Conservation (phyloP, 1,140 invertebrate genomes). For the Procambarus virginalis region DNA sequence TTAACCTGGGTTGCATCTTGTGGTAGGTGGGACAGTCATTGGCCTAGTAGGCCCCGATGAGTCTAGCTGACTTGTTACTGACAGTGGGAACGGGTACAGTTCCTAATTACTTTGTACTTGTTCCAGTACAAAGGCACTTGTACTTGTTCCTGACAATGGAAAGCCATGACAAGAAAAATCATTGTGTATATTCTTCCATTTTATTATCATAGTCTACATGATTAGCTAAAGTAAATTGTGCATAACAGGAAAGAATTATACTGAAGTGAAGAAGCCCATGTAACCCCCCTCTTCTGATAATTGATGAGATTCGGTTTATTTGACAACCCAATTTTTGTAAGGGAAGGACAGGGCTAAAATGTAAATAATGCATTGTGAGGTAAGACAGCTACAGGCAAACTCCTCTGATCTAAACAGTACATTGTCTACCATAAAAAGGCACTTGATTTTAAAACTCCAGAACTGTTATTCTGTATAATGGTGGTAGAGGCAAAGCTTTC, state of each 20-base stretch:
- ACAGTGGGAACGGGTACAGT: too few relatives aligned
- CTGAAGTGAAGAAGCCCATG: conserved; percentile 61
- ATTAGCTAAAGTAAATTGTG: conserved; percentile 68
- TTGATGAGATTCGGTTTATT: conserved; percentile 44
- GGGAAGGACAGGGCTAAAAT: background rate
- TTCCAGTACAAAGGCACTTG: too few relatives aligned
- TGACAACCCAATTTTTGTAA: conserved; percentile 3
- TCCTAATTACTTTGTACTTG: too few relatives aligned
- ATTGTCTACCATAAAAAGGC: conserved; percentile 57
- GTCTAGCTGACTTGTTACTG: too few relatives aligned
- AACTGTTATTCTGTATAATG: conserved; percentile 34
- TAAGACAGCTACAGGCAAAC: conserved; percentile 61
- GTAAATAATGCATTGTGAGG: conserved; percentile 59
- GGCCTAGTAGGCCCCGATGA: too few relatives aligned
- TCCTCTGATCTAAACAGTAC: conserved; percentile 53
- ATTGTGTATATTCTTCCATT: conserved; percentile 42
- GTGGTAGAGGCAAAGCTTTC: conserved; percentile 14
- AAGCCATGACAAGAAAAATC: background rate
- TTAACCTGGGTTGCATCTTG: too few relatives aligned
- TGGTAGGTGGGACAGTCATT: too few relatives aligned
- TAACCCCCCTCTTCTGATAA: conserved; percentile 12
- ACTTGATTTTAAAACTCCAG: conserved; percentile 61
- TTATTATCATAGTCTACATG: conserved; percentile 68
- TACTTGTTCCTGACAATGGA: too few relatives aligned
- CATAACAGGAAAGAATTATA: conserved; percentile 67